Percentiles rank a stretch among this genome's conserved stretches.
Conservation (phyloP, 2,888 invertebrate genomes). For the Exephanes ischioxanthus region DNA sequence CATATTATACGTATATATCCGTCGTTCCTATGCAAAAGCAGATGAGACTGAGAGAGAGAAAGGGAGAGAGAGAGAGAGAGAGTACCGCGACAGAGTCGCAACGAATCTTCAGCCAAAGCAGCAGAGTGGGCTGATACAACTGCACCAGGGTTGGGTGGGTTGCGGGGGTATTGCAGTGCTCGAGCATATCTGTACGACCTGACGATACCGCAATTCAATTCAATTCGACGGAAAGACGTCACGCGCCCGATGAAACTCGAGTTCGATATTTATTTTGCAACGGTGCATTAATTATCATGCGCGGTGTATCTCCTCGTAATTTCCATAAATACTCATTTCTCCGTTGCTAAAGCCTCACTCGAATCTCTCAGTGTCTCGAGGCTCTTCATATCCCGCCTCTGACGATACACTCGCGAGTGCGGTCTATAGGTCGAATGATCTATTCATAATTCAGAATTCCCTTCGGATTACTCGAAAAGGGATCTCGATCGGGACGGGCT, state of each 20-base stretch:
- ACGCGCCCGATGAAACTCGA: conserved; percentile 77
- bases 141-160: conserved; percentile 10
- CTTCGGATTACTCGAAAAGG: background rate
- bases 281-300: conserved; percentile 82
- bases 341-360: background rate
- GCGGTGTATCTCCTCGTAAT: conserved; percentile 65
- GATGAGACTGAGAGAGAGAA: background rate
- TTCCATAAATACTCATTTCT: conserved; percentile 64
- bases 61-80: background rate
- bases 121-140: conserved; percentile 52
- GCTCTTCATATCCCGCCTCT: background rate
- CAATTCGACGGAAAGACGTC: conserved; percentile 81
- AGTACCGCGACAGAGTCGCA: conserved; percentile 18
- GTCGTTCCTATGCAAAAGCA: conserved; percentile 37
- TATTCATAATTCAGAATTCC: background rate
- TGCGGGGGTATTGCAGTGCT: conserved; percentile 53
- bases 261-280: conserved; percentile 82
- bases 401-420: background rate
- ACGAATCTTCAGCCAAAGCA: conserved; percentile 44
- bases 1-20: conserved; percentile 33
- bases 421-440: background rate
- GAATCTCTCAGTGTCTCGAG: background rate
- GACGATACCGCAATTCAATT: conserved; percentile 78
- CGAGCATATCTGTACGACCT: conserved; percentile 75
- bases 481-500: background rate